Conservation (phyloP, 2,113 vertebrate genomes). For the Lampris incognitus region DNA sequence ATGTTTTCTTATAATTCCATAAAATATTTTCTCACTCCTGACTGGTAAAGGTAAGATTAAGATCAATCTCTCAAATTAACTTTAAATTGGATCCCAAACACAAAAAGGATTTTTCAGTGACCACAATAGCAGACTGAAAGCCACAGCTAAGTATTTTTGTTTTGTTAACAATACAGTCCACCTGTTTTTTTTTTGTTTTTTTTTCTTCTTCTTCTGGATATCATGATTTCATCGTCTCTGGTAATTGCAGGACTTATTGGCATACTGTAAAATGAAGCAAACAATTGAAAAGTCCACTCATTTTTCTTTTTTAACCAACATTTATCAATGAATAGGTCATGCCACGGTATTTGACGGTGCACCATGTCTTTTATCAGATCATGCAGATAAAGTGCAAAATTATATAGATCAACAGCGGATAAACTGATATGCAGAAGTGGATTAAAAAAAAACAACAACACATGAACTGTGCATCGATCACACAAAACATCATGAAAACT, state of each 20-base stretch:
- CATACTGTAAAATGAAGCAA: background rate
- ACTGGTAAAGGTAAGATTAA: too few relatives aligned
- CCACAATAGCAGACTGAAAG: slow-evolving; percentile 23
- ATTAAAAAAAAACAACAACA: too few relatives aligned
- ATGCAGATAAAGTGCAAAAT: too few relatives aligned
- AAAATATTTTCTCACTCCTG: too few relatives aligned
- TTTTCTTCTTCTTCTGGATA: background rate
- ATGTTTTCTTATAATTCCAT: too few relatives aligned
- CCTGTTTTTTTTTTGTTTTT: too few relatives aligned
- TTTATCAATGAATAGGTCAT: background rate
- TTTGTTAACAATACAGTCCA: background rate
- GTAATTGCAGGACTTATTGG: background rate
- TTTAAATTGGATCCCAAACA: too few relatives aligned
- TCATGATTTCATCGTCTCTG: background rate
- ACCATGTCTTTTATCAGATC: too few relatives aligned
- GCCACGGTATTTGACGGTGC: background rate
- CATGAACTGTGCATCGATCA: background rate
- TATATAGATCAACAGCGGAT: too few relatives aligned
- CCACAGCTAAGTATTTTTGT: background rate
- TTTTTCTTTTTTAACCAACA: background rate
- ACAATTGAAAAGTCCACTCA: background rate
- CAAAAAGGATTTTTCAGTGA: slow-evolving; percentile 53
- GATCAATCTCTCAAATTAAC: too few relatives aligned
- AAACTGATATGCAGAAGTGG: too few relatives aligned
- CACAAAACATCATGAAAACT: too few relatives aligned